Base-by-base conservation (phyloP, 2,888 invertebrate genomes). In the Thereva unica region DNA sequence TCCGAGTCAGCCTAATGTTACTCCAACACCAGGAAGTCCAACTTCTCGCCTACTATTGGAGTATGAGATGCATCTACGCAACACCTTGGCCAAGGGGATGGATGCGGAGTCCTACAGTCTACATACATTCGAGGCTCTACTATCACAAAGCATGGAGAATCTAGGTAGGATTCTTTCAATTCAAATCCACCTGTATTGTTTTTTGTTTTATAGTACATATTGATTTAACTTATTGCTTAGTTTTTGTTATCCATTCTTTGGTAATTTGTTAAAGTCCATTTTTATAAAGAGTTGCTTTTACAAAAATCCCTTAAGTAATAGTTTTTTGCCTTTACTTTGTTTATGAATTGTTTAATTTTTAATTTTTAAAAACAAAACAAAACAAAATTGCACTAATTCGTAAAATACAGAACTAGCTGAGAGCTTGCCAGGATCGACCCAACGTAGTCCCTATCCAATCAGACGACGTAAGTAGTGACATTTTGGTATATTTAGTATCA, bases 71-170 rank as follows among this genome's bases (percentile, higher is more conserved):
- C 95, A 95, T 79, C 85, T 95, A 66, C 84, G 95, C 70, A 95
- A 95, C 78, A 95, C 95, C 0, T 83, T 95, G 70, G 95, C 95
- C 71, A 94, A 95, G 80, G 95, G 95, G 72, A 93, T 95, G 92
- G 95, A 95, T 76, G 95, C 95, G 5, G 95, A 95, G 82, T 94
- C 94, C 78, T 95, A 94, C 82, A 94, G 94, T 78, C 84, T 95
- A 72, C 95, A 95, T 78, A 95, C 95, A 1, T 95, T 95, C 76
- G 95, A 95, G 82, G 94, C 95, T 67, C 84, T 95, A 69, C 85
- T 95, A 70, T 92, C 93, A 63, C 95, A 95, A 82, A 95, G 94
- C 83, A 94, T 95, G 93, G 95, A 95, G 82, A 95, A 95, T 83
- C 85, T 95, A 82, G 95, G 93, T 93, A 68, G 77, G 79, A 70